These are phyloP conservation scores for Octomys mimax DNA, from an alignment of 2,797 vertebrate species.

Conservation along the genomic window DNA sequence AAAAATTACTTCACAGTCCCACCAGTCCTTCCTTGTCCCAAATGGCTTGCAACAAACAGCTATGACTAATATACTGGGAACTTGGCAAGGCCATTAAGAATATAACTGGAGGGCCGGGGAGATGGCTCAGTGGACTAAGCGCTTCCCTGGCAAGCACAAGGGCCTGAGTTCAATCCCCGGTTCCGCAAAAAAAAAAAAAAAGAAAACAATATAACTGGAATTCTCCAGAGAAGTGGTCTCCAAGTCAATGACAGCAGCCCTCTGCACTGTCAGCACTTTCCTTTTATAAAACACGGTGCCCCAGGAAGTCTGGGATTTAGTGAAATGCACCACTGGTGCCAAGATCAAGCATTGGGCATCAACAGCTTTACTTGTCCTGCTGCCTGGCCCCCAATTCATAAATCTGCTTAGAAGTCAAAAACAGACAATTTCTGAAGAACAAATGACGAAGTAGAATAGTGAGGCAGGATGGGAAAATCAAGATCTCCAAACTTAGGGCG, in stretches of 20 bases:
- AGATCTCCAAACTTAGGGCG: neutral
- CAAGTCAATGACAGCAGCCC: neutral
- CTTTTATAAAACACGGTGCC: conserved; percentile 22
- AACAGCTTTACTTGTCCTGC: conserved; percentile 49
- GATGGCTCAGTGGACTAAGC: too few relatives aligned
- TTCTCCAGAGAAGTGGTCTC: conserved; percentile 56
- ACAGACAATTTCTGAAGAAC: conserved; percentile 59
- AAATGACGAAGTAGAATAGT: conserved; percentile 14
- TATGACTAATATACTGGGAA: neutral
- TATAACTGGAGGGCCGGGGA: conserved; percentile 27
- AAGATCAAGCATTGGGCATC: conserved; percentile 48
- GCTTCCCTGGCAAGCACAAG: too few relatives aligned
- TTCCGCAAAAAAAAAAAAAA: too few relatives aligned
- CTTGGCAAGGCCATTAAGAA: conserved; percentile 61
- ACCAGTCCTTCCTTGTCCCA: neutral
- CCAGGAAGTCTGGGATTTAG: conserved; percentile 41
- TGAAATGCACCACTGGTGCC: conserved; percentile 30
- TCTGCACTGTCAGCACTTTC: conserved; percentile 51
- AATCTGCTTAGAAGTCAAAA: conserved; percentile 67
- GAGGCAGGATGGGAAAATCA: neutral
- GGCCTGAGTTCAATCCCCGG: too few relatives aligned
- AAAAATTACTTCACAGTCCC: conserved; percentile 19
- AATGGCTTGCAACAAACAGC: conserved; percentile 31
- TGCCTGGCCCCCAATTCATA: conserved; percentile 40
- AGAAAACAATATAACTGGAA: conserved; percentile 39